phyloP scores from a whole-genome alignment of 1,140 invertebrate species.

The Drosophila setifemur region DNA sequence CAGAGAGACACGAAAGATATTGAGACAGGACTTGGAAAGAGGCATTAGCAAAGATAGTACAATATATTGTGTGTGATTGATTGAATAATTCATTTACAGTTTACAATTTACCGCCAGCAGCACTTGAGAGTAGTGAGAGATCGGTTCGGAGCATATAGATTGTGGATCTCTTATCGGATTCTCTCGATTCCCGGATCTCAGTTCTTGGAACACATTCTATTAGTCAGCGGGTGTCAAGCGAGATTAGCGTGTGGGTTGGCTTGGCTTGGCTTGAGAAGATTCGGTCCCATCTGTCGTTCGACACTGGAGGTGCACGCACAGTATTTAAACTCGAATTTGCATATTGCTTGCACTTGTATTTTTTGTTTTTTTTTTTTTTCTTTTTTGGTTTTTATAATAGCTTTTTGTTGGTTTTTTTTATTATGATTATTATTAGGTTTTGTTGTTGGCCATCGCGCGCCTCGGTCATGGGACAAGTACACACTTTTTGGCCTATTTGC shows the following conservation, averaged over 20 bases:
- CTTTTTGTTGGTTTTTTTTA: constrained; percentile 48
- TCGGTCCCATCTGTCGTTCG: constrained; percentile 29
- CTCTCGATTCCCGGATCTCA: constrained; percentile 6
- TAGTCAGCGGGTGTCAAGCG: constrained; percentile 24
- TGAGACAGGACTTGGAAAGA: constrained; percentile 51
- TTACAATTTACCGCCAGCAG: constrained; percentile 51
- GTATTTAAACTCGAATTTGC: constrained; percentile 60
- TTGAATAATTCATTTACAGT: constrained; percentile 31
- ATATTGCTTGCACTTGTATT: constrained; percentile 44
- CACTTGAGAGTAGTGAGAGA: constrained; percentile 23
- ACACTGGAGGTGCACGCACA: constrained; percentile 42
- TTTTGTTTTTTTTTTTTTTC: constrained; percentile 36
- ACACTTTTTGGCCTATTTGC: constrained; percentile 83
- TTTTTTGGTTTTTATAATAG: constrained; percentile 44
- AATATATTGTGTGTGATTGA: constrained; percentile 29
- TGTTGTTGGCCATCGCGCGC: constrained; percentile 82
- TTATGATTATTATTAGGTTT: constrained; percentile 76
- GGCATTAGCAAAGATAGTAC: constrained; percentile 46
- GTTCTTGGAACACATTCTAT: constrained; percentile 20
- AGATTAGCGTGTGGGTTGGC: constrained; percentile 23
- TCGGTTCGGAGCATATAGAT: constrained; percentile 8
- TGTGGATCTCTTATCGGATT: constrained; percentile 12
- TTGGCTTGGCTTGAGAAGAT: constrained; percentile 34
- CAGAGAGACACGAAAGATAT: constrained; percentile 45
- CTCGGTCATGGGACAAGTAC: constrained; percentile 83